Conservation (phyloP, 2,113 vertebrate genomes). For the Hyaena hyaena region DNA sequence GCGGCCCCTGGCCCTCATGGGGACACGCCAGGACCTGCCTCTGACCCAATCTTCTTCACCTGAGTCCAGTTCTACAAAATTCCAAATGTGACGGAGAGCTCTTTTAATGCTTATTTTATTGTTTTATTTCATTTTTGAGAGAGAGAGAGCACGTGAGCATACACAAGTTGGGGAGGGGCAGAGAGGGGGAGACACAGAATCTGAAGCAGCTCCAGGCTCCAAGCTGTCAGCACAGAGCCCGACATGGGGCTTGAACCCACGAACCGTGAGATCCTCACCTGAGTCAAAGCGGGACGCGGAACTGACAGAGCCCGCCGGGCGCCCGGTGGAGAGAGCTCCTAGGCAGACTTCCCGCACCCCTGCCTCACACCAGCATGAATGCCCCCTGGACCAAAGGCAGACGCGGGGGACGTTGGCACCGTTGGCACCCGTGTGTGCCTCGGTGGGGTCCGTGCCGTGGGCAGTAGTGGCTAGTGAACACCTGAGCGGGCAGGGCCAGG, state of each 20-base stretch:
- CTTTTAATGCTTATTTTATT: no score
- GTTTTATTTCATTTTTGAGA: no score
- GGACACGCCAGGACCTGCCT: background rate
- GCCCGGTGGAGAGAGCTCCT: background rate
- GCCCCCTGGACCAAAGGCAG: background rate
- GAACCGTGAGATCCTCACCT: no score
- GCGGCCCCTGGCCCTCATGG: background rate
- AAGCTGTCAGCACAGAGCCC: no score
- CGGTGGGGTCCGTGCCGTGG: fast-evolving
- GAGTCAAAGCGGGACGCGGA: no score
- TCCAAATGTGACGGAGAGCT: background rate
- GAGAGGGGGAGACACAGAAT: no score
- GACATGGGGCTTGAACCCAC: no score
- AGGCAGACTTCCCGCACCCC: background rate
- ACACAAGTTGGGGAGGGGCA: no score
- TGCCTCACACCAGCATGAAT: background rate
- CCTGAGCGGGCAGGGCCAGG: fast-evolving
- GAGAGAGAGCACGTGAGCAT: no score
- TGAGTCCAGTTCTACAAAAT: background rate
- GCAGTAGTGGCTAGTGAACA: background rate
- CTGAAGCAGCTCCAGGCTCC: no score
- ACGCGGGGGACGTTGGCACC: background rate
- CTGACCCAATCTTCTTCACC: background rate
- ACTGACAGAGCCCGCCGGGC: no score
- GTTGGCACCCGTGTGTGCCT: fast-evolving